A percentile compares a stretch with the other conserved stretches of the same genome.
Evolutionary conservation across 1,140 invertebrate species (phyloP).

Genomic region (Rhopalosiphum padi): DNA sequence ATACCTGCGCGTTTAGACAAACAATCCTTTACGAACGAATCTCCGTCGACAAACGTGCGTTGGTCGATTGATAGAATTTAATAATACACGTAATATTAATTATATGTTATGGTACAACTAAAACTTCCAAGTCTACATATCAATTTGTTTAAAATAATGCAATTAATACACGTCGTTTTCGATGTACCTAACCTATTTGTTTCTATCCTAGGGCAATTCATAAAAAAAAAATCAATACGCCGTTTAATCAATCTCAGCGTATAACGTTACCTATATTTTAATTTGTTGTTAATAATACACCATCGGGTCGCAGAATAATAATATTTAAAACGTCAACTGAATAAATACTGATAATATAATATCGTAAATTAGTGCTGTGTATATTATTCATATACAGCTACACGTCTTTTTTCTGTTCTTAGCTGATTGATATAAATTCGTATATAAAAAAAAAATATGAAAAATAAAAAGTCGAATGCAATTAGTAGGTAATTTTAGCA

Average conservation of each 20-base stretch:
- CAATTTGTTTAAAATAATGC: slow-evolving; percentile 8
- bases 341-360: no score
- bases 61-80: no score
- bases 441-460: not conserved
- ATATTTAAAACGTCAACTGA: no score
- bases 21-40: not conserved
- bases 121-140: not conserved
- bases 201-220: not conserved
- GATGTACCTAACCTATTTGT: slow-evolving; percentile 12
- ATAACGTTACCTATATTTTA: not conserved
- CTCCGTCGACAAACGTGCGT: not conserved
- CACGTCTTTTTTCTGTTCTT: no score
- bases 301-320: not conserved
- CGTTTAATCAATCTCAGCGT: not conserved
- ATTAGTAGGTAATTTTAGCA: not conserved
- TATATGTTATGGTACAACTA: not conserved
- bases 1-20: not conserved
- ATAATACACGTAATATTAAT: no score
- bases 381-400: no score
- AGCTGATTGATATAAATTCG: not conserved
- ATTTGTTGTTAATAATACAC: not conserved
- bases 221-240: slow-evolving; percentile 10
- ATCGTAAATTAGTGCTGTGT: no score
- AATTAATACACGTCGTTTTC: not conserved
- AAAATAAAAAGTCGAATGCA: not conserved